Base-by-base conservation (phyloP, 2,797 vertebrate species). In the Pampus argenteus region DNA sequence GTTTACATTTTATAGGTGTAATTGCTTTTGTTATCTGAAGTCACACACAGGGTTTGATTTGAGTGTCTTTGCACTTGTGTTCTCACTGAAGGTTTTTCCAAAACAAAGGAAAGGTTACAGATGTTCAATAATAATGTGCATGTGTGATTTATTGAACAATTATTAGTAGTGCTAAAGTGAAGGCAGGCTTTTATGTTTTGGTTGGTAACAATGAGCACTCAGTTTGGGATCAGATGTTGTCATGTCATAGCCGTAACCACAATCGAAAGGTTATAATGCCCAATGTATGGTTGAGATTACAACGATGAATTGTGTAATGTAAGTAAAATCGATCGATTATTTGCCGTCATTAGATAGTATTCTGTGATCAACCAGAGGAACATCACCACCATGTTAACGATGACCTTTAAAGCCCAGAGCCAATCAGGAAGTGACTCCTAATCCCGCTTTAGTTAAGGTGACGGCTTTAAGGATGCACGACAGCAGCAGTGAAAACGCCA, bases 371-470 rank as follows among this genome's bases (percentile, higher is more conserved):
- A 29, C 64, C 11, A 38, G 67, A 40, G 25, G 26, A 77, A 62
- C 54, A 2, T 75, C 58, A 63, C 22, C 13, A 7, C 60, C 78
- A 66, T 66, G 22, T 83, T 78, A 49, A 58, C 38, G 18, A n/a
- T 51, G 42, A 72, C 70, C 78, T 84, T 66, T 78, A 73, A 80
- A 81, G 79, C 77, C 25, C 40, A 62, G 49, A 77, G 64, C 75
- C 57, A 67, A 70, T 82, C 79, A 80, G 86, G 90, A 92, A 88
- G 82, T 69, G 15, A 52, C 52, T 29, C 59, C 56, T 92, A 92
- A 93, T 91, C 87, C 86, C 25, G 81, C 74, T 67, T 87, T 85
- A 84, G 69, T 75, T 54, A 69, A 83, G 79, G 84, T 84, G 83
- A 64, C 25, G 34, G 72, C 47, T 86, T 82, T 81, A 73, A 83